Evolutionary conservation across 2,888 invertebrate species (phyloP), one percentile per base, ranked within the genome.

Genomic region (Aquatica leii): DNA sequence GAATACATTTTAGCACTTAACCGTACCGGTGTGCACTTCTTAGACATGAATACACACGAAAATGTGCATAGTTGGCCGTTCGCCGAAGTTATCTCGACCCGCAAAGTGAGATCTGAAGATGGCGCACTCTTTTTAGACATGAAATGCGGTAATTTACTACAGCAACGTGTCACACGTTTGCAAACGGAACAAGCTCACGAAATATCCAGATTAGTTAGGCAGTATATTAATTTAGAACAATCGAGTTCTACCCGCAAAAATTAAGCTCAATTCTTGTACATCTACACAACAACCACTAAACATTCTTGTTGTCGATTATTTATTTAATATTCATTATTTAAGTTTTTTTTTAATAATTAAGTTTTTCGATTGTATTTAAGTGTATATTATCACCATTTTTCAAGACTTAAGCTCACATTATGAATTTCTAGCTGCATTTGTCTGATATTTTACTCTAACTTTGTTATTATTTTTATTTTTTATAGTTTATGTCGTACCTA

Each of bases 131-230:
- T 90, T 83, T 86, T 98, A 80, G 98, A 98, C 84, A 93, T 98
- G 91, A 98, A 98, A 82, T 94, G 96, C 77, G 97, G 98, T 31
- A 97, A 97, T 78, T 85, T 98, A 77, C 92, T 97, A 88, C 95
- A 96, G 80, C 97, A 97, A 83, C 89, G 95, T 72, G 95, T 97
- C 75, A 95, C 96, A 66, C 87, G 97, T 73, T 88, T 98, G 72
- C 97, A 98, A 81, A 98, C 98, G 0, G 97, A 98, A 82, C 94
- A 98, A 84, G 98, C 98, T 37, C 96, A 97, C 77, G 98, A 98
- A 83, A 95, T 98, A 74, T 95, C 97, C 51, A 89, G 97, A 70
- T 88, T 98, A 74, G 97, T 98, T 77, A 87, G 97, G 24, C 98
- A 98, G 82, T 98, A 98, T 84, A 97, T 98, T 78, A 95, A 94